A percentile compares a stretch with the other conserved stretches of the same genome.
phyloP scores from a whole-genome alignment of 1,140 invertebrate species.

The Drosophila arizonae region DNA sequence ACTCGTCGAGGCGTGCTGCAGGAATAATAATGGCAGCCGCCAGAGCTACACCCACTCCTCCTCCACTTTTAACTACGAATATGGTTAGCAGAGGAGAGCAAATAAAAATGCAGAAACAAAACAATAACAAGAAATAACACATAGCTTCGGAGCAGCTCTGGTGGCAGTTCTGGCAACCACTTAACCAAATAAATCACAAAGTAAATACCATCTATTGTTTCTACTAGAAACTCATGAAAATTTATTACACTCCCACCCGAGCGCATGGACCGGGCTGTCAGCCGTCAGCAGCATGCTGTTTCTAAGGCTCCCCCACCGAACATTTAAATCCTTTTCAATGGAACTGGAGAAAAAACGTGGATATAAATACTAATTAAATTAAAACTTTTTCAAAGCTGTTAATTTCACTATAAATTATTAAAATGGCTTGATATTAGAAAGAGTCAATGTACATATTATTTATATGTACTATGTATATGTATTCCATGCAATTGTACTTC shows the following conservation, averaged over 20 bases:
- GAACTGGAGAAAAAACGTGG: constrained; percentile 9
- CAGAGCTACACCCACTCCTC: constrained; percentile 18
- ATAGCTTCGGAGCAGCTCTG: constrained; percentile 9
- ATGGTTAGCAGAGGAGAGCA: constrained; percentile 20
- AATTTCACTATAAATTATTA: no score
- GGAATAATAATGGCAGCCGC: constrained; percentile 58
- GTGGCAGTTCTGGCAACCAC: constrained; percentile 45
- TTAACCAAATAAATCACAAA: constrained; percentile 69
- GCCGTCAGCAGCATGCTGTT: constrained; percentile 11
- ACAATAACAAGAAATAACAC: constrained; percentile 37
- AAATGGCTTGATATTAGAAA: no score
- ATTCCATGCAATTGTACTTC: no score
- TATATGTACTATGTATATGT: no score
- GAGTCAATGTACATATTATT: no score
- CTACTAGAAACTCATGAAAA: constrained; percentile 64
- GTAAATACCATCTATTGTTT: constrained; percentile 70
- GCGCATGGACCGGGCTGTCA: constrained; percentile 25
- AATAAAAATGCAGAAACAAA: constrained; percentile 47
- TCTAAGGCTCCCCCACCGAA: not conserved
- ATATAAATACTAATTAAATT: constrained; percentile 36
- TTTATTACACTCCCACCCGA: constrained; percentile 48
- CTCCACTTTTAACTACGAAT: constrained; percentile 4
- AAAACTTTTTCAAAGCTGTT: not conserved
- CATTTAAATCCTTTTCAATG: constrained; percentile 11
- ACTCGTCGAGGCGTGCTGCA: constrained; percentile 50